These are phyloP conservation scores for Panulirus ornatus DNA, from an alignment of 1,140 invertebrate species.

Conservation along the genomic window DNA sequence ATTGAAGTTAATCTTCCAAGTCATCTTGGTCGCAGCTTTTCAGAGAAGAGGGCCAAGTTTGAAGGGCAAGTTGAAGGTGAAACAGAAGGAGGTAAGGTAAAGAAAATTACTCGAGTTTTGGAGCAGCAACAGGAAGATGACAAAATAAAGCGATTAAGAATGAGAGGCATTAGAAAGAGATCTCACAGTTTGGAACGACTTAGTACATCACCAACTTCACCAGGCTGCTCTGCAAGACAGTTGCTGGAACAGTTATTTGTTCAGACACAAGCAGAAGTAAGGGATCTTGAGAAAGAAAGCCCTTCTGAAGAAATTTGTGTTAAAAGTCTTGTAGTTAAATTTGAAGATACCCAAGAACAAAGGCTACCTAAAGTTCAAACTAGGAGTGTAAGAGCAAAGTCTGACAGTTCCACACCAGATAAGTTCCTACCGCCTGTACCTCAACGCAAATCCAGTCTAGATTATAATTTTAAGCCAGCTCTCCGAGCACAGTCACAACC, in stretches of 20 bases:
- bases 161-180: constrained; percentile 61
- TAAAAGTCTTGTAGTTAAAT: constrained; percentile 72
- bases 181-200: constrained; percentile 74
- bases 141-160: constrained; percentile 57
- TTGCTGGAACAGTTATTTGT: constrained; percentile 62
- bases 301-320: constrained; percentile 72
- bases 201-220: constrained; percentile 72
- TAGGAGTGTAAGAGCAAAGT: constrained; percentile 68
- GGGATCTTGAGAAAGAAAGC: constrained; percentile 35
- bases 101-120: constrained; percentile 76
- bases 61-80: constrained; percentile 61
- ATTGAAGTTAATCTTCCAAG: constrained; percentile 42
- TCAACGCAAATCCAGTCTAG: constrained; percentile 74
- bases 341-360: constrained; percentile 62
- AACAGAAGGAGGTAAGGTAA: constrained; percentile 76
- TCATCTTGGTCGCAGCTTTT: constrained; percentile 64
- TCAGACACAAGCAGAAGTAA: constrained; percentile 47
- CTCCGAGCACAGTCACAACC: constrained; percentile 68
- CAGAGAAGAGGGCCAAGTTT: constrained; percentile 73
- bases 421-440: constrained; percentile 74
- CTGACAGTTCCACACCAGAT: constrained; percentile 68
- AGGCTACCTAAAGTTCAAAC: constrained; percentile 40
- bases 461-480: constrained; percentile 67
- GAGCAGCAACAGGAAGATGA: constrained; percentile 73
- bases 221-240: constrained; percentile 35